These are phyloP conservation scores for Pteromalus puparum DNA, from an alignment of 1,140 invertebrate species.

Conservation along the genomic window DNA sequence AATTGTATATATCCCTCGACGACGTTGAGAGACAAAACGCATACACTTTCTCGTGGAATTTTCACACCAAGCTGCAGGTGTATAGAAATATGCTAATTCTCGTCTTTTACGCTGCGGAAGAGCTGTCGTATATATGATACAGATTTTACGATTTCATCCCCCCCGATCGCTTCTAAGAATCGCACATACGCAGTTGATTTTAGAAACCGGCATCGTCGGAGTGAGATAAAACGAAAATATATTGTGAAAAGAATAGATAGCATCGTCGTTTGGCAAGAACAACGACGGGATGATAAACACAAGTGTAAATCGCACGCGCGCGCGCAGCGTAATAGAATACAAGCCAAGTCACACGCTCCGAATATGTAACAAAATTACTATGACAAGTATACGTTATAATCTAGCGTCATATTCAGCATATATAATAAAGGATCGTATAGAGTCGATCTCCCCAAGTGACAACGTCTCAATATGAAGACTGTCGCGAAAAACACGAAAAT, in stretches of 20 bases:
- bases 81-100: neutral
- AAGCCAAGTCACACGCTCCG: constrained; percentile 18
- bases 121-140: no score
- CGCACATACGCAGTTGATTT: no score
- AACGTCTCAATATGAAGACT: no score
- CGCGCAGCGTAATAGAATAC: constrained; percentile 1
- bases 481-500: no score
- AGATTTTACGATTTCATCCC: no score
- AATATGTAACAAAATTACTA: constrained; percentile 9
- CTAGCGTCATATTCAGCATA: neutral
- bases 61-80: neutral
- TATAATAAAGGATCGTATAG: constrained; percentile 11
- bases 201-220: no score
- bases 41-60: neutral
- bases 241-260: neutral
- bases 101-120: no score
- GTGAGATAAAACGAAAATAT: neutral
- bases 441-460: no score
- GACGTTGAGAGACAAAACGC: neutral
- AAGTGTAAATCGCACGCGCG: neutral
- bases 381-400: neutral
- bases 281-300: neutral
- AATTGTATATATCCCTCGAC: no score
- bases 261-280: neutral
- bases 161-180: no score